Conservation (phyloP, 2,797 vertebrate genomes). For the Orientallactaga sibirica region DNA sequence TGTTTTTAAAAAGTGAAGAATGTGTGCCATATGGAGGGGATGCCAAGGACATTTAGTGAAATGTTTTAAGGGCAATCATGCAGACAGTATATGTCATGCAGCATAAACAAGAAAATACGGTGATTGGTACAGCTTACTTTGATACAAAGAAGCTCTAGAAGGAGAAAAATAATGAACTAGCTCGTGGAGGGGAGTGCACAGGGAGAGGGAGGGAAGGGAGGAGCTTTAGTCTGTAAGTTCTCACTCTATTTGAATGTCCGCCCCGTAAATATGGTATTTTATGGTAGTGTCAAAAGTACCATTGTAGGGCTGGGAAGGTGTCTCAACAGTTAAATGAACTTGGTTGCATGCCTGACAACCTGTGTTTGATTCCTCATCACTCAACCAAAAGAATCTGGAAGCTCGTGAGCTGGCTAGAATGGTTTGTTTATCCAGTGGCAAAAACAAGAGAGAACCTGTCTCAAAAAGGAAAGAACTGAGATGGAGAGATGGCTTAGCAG, state of each 20-base stretch:
- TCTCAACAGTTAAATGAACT: no score
- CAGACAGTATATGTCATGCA: no score
- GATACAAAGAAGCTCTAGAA: background rate
- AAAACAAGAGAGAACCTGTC: no score
- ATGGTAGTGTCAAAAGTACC: background rate
- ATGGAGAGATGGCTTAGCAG: no score
- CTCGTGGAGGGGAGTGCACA: background rate
- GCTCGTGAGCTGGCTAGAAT: no score
- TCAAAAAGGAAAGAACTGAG: no score
- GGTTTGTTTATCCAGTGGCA: no score
- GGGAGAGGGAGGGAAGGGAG: background rate
- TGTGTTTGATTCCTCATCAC: no score
- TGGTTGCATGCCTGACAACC: no score
- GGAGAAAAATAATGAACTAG: background rate
- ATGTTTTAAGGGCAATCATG: background rate
- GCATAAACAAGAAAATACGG: background rate
- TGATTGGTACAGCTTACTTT: background rate
- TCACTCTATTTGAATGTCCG: background rate
- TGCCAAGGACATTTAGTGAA: background rate
- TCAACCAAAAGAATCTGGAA: no score
- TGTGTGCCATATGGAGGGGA: background rate
- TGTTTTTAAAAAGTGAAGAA: no score
- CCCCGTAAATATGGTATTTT: background rate
- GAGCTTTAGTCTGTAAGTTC: background rate
- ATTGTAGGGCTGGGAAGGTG: no score